These are phyloP conservation scores for Nicator chloris DNA, from an alignment of 2,113 vertebrate species.

Conservation along the genomic window DNA sequence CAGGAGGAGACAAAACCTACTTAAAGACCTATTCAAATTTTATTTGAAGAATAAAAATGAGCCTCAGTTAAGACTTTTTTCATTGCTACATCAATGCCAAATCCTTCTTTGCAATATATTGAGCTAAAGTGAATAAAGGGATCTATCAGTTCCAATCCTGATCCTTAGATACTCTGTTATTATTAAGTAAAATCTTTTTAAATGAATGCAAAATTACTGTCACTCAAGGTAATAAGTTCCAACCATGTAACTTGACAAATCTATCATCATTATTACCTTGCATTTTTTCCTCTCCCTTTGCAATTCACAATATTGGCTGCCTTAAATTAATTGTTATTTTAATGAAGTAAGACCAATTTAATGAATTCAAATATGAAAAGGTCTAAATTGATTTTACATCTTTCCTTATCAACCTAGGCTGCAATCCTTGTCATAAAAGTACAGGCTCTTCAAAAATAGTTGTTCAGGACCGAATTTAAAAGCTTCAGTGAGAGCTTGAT, in stretches of 20 bases:
- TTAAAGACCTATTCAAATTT: slow-evolving; percentile 38
- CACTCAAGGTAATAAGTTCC: slow-evolving; percentile 36
- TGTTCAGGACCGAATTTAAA: neutral
- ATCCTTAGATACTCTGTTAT: slow-evolving; percentile 33
- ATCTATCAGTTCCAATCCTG: slow-evolving; percentile 17
- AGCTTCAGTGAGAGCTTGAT: neutral
- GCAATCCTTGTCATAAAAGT: neutral
- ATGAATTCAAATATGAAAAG: slow-evolving; percentile 27
- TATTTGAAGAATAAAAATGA: slow-evolving; percentile 36
- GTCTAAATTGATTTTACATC: slow-evolving; percentile 29
- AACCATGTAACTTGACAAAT: slow-evolving; percentile 27
- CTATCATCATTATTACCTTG: slow-evolving; percentile 10
- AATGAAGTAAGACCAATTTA: slow-evolving; percentile 29
- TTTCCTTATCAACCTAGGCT: slow-evolving; percentile 7
- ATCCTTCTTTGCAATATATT: slow-evolving; percentile 20
- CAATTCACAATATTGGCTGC: neutral
- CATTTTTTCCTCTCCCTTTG: neutral
- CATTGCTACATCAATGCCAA: slow-evolving; percentile 31
- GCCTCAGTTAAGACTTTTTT: slow-evolving; percentile 15
- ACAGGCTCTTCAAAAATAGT: slow-evolving; percentile 24
- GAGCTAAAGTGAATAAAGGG: neutral
- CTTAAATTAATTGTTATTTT: slow-evolving; percentile 54
- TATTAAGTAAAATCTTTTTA: slow-evolving; percentile 17
- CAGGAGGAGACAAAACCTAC: slow-evolving; percentile 19
- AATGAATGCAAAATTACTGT: slow-evolving; percentile 38